phyloP scores from a whole-genome alignment of 2,797 vertebrate genomes.

The Acanthurus leucopareius region DNA sequence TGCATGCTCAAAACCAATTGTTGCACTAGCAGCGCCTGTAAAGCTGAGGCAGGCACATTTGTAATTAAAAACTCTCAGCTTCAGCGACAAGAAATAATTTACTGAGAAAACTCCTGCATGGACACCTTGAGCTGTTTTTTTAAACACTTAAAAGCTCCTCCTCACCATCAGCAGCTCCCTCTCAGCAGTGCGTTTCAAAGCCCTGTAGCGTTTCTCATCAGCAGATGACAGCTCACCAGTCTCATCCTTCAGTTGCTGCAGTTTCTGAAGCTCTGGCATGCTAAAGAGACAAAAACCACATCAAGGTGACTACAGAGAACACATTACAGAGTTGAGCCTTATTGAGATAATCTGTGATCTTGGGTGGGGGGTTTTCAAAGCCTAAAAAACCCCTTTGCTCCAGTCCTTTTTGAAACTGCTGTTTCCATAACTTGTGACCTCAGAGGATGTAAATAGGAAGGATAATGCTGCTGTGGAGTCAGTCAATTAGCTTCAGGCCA shows the following conservation, averaged over 20 bases:
- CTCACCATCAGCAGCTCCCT: conserved; percentile 96
- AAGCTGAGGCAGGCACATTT: neutral
- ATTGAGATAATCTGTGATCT: too few species aligned
- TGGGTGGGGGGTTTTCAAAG: too few species aligned
- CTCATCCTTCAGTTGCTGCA: conserved; percentile 99
- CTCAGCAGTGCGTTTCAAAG: conserved; percentile 96
- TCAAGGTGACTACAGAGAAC: conserved; percentile 3
- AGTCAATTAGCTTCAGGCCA: too few species aligned
- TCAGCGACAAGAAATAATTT: neutral
- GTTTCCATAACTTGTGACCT: too few species aligned
- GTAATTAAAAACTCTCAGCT: neutral
- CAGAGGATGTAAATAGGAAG: too few species aligned
- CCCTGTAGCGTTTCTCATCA: conserved; percentile 97
- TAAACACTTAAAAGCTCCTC: neutral
- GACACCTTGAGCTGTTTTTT: neutral
- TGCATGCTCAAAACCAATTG: neutral
- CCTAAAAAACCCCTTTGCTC: neutral
- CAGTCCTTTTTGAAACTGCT: neutral
- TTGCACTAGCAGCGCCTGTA: neutral
- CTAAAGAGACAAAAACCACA: conserved; percentile 77
- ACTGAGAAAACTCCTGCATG: neutral
- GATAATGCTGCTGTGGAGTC: too few species aligned
- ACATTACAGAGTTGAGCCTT: neutral
- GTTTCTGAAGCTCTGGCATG: conserved; percentile 98
- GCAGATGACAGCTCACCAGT: conserved; percentile 98